These are phyloP conservation scores for Heliothis virescens DNA, from an alignment of 1,140 invertebrate genomes.

Conservation along the genomic window DNA sequence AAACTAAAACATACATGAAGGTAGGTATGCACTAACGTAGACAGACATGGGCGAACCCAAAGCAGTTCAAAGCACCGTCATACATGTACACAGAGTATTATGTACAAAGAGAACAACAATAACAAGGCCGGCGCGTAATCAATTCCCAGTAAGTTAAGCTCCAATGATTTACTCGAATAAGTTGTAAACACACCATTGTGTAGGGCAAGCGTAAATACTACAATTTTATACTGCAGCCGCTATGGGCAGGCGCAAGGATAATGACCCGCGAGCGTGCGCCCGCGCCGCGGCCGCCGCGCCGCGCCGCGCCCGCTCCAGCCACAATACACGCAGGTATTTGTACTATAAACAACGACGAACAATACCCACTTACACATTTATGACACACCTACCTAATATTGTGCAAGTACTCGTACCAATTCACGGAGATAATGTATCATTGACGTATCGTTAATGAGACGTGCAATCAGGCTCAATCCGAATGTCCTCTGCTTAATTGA, in stretches of 20 bases:
- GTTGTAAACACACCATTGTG: constrained; percentile 46
- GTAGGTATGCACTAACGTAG: not conserved
- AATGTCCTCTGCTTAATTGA: constrained; percentile 1
- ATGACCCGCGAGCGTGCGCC: constrained; percentile 61
- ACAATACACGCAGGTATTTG: constrained; percentile 41
- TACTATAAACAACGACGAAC: constrained; percentile 42
- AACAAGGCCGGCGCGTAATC: constrained; percentile 38
- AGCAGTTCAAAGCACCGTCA: not conserved
- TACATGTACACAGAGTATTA: not conserved
- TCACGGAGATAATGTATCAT: constrained; percentile 28
- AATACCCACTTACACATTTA: constrained; percentile 46
- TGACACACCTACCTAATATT: constrained; percentile 35
- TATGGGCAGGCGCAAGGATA: constrained; percentile 59
- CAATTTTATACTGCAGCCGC: constrained; percentile 57
- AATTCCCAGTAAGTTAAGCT: constrained; percentile 40
- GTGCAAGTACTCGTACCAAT: constrained; percentile 27
- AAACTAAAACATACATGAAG: too few relatives aligned
- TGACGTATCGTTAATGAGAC: constrained; percentile 24
- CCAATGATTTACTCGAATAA: constrained; percentile 49
- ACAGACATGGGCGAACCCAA: not conserved
- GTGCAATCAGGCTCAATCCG: constrained; percentile 8
- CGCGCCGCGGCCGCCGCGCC: constrained; percentile 43
- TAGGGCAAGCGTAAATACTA: constrained; percentile 35
- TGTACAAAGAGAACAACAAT: constrained; percentile 20
- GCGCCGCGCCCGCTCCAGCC: constrained; percentile 24